A percentile compares a stretch with the other conserved stretches of the same genome.
Evolutionary conservation across 2,113 vertebrate genomes (phyloP).

Genomic region (Labrus mixtus): DNA sequence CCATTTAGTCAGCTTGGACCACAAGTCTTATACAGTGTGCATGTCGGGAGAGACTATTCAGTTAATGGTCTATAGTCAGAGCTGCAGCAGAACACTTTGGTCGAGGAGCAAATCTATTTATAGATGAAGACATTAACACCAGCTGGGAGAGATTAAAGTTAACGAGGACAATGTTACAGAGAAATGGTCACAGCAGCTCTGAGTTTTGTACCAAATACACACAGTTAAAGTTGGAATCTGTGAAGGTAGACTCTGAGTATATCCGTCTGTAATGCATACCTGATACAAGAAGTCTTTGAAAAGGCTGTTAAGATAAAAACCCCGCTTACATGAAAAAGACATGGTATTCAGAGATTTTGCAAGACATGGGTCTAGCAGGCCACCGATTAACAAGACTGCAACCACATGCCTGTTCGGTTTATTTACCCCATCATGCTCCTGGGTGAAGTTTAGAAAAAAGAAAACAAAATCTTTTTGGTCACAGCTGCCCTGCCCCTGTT

Average conservation of each 20-base stretch:
- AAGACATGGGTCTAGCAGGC: no score
- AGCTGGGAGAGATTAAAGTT: constrained; percentile 17
- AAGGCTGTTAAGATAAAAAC: not conserved
- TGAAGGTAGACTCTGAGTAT: not conserved
- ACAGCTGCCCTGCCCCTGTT: no score
- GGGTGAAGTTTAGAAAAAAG: no score
- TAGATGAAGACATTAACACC: constrained; percentile 12
- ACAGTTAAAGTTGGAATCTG: constrained; percentile 3
- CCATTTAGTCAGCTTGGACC: constrained; percentile 45
- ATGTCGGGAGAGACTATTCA: not conserved
- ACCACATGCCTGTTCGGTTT: no score
- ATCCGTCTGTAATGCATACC: not conserved
- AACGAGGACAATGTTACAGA: constrained; percentile 16
- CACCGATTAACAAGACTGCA: no score
- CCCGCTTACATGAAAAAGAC: not conserved
- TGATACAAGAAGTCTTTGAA: not conserved
- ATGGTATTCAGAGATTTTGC: not conserved
- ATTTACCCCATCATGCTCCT: no score
- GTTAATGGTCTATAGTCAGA: not conserved
- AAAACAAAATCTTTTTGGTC: no score
- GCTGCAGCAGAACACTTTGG: not conserved
- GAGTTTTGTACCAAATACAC: not conserved
- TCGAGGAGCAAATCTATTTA: constrained; percentile 2
- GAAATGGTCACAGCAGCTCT: constrained; percentile 15
- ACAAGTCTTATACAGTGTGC: constrained; percentile 1